phyloP scores from a whole-genome alignment of 2,113 vertebrate species.

The Dipodomys spectabilis region DNA sequence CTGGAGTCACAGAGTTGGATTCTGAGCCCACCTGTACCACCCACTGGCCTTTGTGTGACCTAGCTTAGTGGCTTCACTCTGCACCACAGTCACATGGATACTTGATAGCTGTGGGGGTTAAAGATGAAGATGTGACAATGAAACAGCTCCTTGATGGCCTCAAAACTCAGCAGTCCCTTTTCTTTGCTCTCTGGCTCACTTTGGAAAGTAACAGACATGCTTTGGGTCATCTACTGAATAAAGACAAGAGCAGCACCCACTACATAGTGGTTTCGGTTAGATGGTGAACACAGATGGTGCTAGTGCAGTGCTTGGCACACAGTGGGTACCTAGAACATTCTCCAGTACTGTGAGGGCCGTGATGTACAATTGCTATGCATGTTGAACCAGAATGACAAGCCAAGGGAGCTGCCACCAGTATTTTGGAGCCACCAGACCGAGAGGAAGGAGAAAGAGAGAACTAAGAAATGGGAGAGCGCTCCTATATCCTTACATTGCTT shows the following conservation, averaged over 20 bases:
- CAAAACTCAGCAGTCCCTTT: neutral
- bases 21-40: neutral
- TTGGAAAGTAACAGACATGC: neutral
- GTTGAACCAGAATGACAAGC: neutral
- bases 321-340: neutral
- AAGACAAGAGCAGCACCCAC: neutral
- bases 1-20: neutral
- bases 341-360: neutral
- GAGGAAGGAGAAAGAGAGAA: neutral
- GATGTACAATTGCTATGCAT: no score
- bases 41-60: neutral
- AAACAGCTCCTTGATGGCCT: neutral
- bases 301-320: neutral
- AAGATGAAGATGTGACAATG: rapidly evolving
- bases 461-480: neutral
- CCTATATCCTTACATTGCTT: neutral
- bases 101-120: no score
- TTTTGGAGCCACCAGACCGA: neutral
- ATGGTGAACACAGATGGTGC: neutral
- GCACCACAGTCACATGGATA: neutral
- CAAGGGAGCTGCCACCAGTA: neutral
- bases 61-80: neutral
- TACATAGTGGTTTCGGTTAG: neutral
- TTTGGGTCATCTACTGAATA: neutral
- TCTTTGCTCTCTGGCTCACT: neutral